phyloP scores from a whole-genome alignment of 2,888 invertebrate genomes.

The Campoletis raptor region DNA sequence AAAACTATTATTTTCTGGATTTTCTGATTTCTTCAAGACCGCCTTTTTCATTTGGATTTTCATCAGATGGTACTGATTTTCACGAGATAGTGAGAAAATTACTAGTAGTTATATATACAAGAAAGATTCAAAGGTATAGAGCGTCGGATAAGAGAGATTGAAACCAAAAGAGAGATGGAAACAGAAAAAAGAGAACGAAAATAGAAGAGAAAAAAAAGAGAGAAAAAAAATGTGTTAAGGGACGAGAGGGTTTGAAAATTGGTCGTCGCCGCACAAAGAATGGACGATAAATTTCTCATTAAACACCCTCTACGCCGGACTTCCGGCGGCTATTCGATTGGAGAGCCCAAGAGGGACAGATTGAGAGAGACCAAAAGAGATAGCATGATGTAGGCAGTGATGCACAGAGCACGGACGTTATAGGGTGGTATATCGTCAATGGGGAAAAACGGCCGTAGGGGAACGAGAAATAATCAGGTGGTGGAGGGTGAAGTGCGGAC shows the following conservation, averaged over 20 bases:
- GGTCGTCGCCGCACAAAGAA: constrained; percentile 69
- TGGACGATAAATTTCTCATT: constrained; percentile 77
- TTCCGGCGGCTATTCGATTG: constrained; percentile 64
- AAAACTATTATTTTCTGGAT: not conserved
- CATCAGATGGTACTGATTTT: constrained; percentile 8
- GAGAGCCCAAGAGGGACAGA: constrained; percentile 37
- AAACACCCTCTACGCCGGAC: constrained; percentile 68
- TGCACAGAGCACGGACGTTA: constrained; percentile 64
- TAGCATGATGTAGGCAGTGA: constrained; percentile 53
- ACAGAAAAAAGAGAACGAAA: not conserved
- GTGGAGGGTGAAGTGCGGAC: constrained; percentile 52
- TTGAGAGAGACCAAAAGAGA: constrained; percentile 28
- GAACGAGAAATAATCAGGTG: constrained; percentile 73
- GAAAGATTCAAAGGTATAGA: constrained; percentile 45
- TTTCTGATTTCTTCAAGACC: not conserved
- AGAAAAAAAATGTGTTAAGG: constrained; percentile 51
- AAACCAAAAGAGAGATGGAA: not conserved
- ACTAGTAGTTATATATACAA: constrained; percentile 33
- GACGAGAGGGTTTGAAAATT: constrained; percentile 72
- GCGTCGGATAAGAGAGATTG: constrained; percentile 27
- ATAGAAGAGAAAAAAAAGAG: constrained; percentile 10
- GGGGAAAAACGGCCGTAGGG: constrained; percentile 39
- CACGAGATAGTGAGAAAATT: constrained; percentile 51
- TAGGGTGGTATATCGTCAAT: constrained; percentile 69
- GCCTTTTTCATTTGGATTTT: not conserved